Evolutionary conservation across 2,113 vertebrate species (phyloP), one percentile per base, ranked within the genome.

Genomic region (Pedionomus torquatus): DNA sequence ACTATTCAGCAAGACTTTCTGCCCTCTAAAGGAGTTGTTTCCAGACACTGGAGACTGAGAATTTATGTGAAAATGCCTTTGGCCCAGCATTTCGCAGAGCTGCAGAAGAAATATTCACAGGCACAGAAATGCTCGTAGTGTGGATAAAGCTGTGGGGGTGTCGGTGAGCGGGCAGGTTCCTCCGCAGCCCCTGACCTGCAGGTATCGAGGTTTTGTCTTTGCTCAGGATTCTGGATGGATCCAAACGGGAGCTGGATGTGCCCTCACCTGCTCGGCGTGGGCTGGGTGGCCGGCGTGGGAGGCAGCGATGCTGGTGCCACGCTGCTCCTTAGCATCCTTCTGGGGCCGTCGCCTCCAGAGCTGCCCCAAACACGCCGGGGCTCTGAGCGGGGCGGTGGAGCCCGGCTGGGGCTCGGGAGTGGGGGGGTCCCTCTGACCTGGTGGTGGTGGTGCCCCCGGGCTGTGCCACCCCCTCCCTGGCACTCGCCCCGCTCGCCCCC

Each of bases 361-460:
- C 48, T 46, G 74, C 60, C 43, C 23, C 31, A 8, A 2, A 23
- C 9, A 3, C 1, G 1, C 4, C 1, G 30, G 46, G 25, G 13
- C 79, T 21, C 13, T 2, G 31, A 19, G 0, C 0, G 6, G 52
- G 33, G 3, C 3, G 44, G 57, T 14, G 5, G 82, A 18, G 44
- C 37, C 49, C 0, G 8, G 21, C 26, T 3, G 43, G 41, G 23
- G 74, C 74, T 31, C 13, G 1, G 33, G n/a, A 64, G 39, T 25
- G 2, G 1, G 5, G 76, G 5, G 4, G 44, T 35, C 41, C 48
- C 68, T 58, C 16, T 17, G 11, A n/a, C 28, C 6, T 24, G 55
- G 55, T 2, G 12, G 44, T 9, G 6, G 55, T 13, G 12, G 7
- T 9, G 58, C 35, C 37, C 60, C 12, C 10, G 13, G 37, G 18